Evolutionary conservation across 1,140 invertebrate species (phyloP).

Genomic region (Procambarus virginalis): DNA sequence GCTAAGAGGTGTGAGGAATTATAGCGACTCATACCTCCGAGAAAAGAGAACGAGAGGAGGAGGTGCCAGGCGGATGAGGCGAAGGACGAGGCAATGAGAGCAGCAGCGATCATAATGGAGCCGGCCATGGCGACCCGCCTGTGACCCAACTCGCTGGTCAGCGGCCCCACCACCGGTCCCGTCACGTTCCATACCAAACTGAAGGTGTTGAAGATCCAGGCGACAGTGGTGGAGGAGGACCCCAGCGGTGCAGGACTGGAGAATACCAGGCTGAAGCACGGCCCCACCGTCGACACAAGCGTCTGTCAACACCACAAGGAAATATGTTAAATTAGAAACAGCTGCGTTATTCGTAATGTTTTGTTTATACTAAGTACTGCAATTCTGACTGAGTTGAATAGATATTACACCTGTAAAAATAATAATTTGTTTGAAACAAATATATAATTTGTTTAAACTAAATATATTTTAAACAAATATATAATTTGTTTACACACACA

Average conservation of each 20-base stretch:
- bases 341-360: too few relatives aligned
- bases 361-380: too few relatives aligned
- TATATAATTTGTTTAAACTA: too few relatives aligned
- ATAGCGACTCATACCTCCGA: slow-evolving; percentile 27
- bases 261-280: slow-evolving; percentile 39
- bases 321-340: too few relatives aligned
- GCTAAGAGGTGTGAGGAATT: too few relatives aligned
- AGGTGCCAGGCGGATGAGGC: slow-evolving; percentile 24
- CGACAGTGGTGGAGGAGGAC: slow-evolving; percentile 1
- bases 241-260: slow-evolving; percentile 9
- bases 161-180: slow-evolving; percentile 13
- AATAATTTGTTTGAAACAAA: too few relatives aligned
- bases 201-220: slow-evolving; percentile 50
- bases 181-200: slow-evolving; percentile 32
- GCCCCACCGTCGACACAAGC: slow-evolving; percentile 19
- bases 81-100: slow-evolving; percentile 29
- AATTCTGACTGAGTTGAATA: too few relatives aligned
- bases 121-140: slow-evolving; percentile 12
- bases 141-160: slow-evolving; percentile 28
- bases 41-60: slow-evolving; percentile 25
- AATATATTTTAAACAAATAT: too few relatives aligned
- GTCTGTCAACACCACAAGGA: too few relatives aligned
- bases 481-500: too few relatives aligned
- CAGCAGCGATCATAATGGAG: neutral
- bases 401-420: too few relatives aligned